Evolutionary conservation across 2,113 vertebrate species (phyloP).

Genomic region (Notiomystis cincta): DNA sequence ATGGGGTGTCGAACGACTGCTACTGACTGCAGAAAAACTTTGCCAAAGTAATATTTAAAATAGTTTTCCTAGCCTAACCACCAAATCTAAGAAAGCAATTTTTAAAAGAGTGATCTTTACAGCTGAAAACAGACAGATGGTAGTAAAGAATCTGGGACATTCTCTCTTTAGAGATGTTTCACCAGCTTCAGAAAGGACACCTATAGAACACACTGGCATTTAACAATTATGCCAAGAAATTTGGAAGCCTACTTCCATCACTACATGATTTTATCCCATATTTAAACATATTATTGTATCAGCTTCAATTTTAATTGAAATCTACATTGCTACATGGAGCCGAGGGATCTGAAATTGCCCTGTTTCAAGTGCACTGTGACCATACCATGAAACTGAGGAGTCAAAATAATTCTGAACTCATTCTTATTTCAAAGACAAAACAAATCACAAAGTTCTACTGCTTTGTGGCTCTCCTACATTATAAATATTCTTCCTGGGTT

Average conservation of each 20-base stretch:
- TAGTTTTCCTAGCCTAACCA: slow-evolving; percentile 43
- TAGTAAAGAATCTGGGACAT: slow-evolving; percentile 67
- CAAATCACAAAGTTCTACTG: background rate
- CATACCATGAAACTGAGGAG: background rate
- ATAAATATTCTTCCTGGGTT: background rate
- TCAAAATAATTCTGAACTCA: background rate
- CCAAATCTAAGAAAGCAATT: slow-evolving; percentile 53
- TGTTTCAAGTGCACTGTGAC: background rate
- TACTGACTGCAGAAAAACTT: slow-evolving; percentile 34
- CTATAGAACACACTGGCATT: slow-evolving; percentile 65
- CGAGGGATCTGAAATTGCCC: background rate
- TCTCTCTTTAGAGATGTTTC: slow-evolving; percentile 60
- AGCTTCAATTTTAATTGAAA: background rate
- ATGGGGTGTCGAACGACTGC: slow-evolving; percentile 49
- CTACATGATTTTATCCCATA: background rate
- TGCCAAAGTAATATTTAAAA: slow-evolving; percentile 53
- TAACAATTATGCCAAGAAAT: slow-evolving; percentile 63
- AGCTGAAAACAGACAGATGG: slow-evolving; percentile 70
- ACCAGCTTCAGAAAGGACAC: slow-evolving; percentile 62
- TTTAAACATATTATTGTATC: slow-evolving; percentile 12
- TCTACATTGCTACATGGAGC: background rate
- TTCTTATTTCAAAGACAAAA: background rate
- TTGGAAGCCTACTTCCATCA: background rate
- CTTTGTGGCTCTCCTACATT: background rate
- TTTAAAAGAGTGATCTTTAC: slow-evolving; percentile 59